These are phyloP conservation scores for Ctenosaura bakeri DNA, from an alignment of 2,797 vertebrate species.

Conservation along the genomic window DNA sequence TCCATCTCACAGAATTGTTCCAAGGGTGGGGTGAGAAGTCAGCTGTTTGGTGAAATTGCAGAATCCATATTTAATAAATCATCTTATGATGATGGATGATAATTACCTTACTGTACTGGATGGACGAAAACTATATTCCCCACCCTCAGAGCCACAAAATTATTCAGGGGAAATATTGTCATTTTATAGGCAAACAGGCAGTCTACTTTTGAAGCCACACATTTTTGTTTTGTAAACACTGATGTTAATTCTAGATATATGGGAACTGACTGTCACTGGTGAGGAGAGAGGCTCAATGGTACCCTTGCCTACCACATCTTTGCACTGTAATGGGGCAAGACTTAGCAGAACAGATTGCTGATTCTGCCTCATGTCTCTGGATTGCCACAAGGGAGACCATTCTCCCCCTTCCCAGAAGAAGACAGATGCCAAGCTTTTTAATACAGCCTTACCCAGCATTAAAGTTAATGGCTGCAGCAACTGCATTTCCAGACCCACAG, in stretches of 20 bases:
- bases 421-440: not conserved
- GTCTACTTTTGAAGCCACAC: not conserved
- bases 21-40: no score
- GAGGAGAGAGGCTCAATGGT: not conserved
- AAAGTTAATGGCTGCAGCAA: conserved; percentile 91
- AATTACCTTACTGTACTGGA: not conserved
- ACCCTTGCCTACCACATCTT: not conserved
- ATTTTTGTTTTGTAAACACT: not conserved
- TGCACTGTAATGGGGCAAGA: not conserved
- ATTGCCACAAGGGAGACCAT: no score
- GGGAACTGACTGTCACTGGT: not conserved
- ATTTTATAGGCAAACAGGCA: not conserved
- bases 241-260: no score
- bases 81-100: not conserved
- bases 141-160: not conserved
- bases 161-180: not conserved
- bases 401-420: no score
- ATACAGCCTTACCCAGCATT: conserved; percentile 85
- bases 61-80: not conserved
- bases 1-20: not conserved
- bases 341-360: not conserved
- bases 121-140: not conserved
- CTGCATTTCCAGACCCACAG: conserved; percentile 92
- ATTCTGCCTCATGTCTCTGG: not conserved
- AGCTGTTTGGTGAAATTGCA: not conserved